A percentile compares a stretch with the other conserved stretches of the same genome.
phyloP scores from a whole-genome alignment of 2,888 invertebrate species.

The Tenthredo scrophulariae region DNA sequence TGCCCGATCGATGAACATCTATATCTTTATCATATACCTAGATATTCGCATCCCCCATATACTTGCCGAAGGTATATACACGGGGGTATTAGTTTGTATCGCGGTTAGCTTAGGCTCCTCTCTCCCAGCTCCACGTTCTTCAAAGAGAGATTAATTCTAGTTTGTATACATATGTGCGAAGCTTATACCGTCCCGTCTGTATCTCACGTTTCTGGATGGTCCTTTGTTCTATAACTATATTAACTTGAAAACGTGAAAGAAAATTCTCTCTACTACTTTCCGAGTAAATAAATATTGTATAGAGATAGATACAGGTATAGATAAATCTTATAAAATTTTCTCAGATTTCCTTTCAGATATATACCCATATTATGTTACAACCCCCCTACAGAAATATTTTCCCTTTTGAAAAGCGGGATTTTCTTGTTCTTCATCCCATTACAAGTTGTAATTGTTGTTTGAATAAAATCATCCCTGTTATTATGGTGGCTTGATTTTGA shows the following conservation, averaged over 20 bases:
- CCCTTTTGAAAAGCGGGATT: background rate
- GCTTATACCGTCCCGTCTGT: conserved; percentile 7
- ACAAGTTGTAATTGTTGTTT: conserved; percentile 36
- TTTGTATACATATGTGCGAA: conserved; percentile 25
- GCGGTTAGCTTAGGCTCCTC: conserved; percentile 30
- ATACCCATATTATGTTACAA: background rate
- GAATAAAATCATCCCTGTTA: conserved; percentile 3
- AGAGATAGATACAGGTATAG: background rate
- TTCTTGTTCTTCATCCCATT: background rate
- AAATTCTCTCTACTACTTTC: background rate
- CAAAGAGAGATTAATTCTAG: conserved; percentile 43
- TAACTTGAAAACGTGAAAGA: background rate
- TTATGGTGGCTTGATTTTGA: background rate
- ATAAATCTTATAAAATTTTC: background rate
- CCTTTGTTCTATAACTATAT: background rate
- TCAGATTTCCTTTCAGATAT: background rate
- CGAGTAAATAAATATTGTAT: background rate
- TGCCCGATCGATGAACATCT: background rate
- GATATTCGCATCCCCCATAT: conserved; percentile 32
- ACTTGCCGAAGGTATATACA: background rate
- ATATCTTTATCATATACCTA: background rate
- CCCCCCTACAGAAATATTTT: background rate
- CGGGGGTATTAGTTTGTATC: conserved; percentile 33
- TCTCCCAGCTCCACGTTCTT: background rate
- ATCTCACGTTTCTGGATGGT: conserved; percentile 12